Conservation (phyloP, 2,113 vertebrate species). For the Kobus ellipsiprymnus region DNA sequence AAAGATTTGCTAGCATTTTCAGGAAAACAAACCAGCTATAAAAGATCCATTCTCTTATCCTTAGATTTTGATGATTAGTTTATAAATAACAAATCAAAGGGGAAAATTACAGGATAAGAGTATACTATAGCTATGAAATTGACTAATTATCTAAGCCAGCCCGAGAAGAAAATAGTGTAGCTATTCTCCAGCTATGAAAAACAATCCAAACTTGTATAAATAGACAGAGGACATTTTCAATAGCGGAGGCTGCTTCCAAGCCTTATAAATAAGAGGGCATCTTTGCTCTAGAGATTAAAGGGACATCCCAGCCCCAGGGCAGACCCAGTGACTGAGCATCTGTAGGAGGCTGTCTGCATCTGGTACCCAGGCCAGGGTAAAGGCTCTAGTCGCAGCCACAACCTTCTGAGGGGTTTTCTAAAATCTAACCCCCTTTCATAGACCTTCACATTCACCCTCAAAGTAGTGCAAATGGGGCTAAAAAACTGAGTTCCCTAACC, state of each 20-base stretch:
- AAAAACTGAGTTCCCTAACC: background rate
- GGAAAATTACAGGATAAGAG: background rate
- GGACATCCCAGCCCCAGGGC: background rate
- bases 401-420: background rate
- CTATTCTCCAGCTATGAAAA: background rate
- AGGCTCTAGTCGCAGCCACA: background rate
- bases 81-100: slow-evolving; percentile 34
- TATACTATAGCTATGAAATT: background rate
- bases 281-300: background rate
- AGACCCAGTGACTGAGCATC: background rate
- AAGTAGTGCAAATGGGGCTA: background rate
- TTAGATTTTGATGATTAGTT: background rate
- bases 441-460: background rate
- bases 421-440: background rate
- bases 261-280: background rate
- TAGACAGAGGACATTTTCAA: background rate
- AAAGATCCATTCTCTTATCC: background rate
- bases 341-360: background rate
- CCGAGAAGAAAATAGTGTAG: background rate
- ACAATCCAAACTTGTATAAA: background rate
- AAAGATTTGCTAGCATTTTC: slow-evolving; percentile 2
- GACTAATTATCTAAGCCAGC: background rate
- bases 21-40: background rate
- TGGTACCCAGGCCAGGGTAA: background rate
- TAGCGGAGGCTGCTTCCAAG: background rate